Percentiles rank a stretch among this genome's conserved stretches.
Evolutionary conservation across 2,113 vertebrate genomes (phyloP).

Genomic region (Damaliscus lunatus): DNA sequence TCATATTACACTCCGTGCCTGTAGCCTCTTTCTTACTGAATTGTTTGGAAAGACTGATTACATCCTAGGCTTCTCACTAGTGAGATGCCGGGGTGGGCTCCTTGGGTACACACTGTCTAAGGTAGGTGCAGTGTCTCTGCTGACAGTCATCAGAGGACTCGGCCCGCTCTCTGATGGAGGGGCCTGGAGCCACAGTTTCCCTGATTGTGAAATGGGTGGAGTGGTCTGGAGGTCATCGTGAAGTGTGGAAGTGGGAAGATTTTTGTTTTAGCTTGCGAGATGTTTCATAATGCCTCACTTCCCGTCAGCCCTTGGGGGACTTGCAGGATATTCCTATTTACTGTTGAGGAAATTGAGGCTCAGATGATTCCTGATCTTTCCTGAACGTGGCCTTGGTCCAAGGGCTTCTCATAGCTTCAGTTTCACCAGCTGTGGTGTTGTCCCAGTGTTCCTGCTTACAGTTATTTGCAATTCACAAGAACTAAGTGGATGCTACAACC

Average conservation of each 20-base stretch:
- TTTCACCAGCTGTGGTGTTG: background rate
- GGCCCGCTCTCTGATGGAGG: background rate
- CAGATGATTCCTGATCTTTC: background rate
- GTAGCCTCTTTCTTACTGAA: background rate
- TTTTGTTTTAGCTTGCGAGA: background rate
- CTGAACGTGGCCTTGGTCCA: fast-evolving
- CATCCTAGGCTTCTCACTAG: background rate
- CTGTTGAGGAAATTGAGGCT: background rate
- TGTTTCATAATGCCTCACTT: background rate
- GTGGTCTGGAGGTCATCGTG: background rate
- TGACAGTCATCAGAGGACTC: background rate
- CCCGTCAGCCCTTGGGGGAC: background rate
- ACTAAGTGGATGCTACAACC: background rate
- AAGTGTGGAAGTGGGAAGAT: background rate
- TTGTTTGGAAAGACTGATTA: background rate
- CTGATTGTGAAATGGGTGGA: background rate
- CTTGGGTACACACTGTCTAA: background rate
- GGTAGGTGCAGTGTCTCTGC: background rate
- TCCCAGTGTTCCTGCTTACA: background rate
- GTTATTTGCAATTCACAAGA: background rate
- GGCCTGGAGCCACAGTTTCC: background rate
- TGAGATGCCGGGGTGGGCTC: background rate
- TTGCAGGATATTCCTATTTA: background rate
- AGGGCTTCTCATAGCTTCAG: background rate
- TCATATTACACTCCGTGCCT: fast-evolving